Percentiles rank a stretch among this genome's conserved stretches.
These are phyloP conservation scores for Brachionichthys hirsutus DNA, from an alignment of 2,113 vertebrate genomes.

Conservation along the genomic window DNA sequence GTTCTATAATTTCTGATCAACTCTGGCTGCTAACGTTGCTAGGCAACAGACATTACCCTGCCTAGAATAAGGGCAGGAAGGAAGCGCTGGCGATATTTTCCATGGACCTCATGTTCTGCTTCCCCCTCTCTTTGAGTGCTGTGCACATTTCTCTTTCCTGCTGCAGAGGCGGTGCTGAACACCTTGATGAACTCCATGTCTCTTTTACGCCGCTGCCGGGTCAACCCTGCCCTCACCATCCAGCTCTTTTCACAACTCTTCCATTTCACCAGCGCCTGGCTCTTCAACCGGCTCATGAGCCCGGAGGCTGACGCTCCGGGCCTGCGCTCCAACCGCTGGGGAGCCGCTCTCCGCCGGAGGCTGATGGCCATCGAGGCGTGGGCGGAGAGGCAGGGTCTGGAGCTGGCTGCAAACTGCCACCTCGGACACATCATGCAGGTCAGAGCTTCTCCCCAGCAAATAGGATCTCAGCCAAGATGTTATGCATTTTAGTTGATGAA, in stretches of 20 bases:
- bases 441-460: neutral
- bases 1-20: too few relatives aligned
- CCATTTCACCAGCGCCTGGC: conserved; percentile 93
- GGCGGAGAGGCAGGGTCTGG: conserved; percentile 95
- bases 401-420: conserved; percentile 93
- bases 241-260: conserved; percentile 97
- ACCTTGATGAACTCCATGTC: conserved; percentile 89
- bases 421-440: conserved; percentile 91
- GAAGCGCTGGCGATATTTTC: too few relatives aligned
- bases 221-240: conserved; percentile 90
- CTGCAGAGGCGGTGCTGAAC: conserved; percentile 87
- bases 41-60: too few relatives aligned
- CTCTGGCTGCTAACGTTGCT: too few relatives aligned
- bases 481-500: too few relatives aligned
- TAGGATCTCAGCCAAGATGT: too few relatives aligned
- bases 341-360: conserved; percentile 86
- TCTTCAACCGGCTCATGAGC: conserved; percentile 87
- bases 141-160: neutral
- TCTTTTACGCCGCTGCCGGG: conserved; percentile 85
- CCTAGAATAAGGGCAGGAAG: too few relatives aligned
- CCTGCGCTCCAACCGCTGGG: conserved; percentile 92
- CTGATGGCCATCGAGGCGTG: conserved; percentile 87
- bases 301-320: conserved; percentile 76
- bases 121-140: neutral
- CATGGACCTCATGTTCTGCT: too few relatives aligned